Percentiles rank a stretch among this genome's conserved stretches.
These are phyloP conservation scores for Zoanthus sociatus DNA, from an alignment of 92 coral and sea anemone genomes.

Conservation along the genomic window DNA sequence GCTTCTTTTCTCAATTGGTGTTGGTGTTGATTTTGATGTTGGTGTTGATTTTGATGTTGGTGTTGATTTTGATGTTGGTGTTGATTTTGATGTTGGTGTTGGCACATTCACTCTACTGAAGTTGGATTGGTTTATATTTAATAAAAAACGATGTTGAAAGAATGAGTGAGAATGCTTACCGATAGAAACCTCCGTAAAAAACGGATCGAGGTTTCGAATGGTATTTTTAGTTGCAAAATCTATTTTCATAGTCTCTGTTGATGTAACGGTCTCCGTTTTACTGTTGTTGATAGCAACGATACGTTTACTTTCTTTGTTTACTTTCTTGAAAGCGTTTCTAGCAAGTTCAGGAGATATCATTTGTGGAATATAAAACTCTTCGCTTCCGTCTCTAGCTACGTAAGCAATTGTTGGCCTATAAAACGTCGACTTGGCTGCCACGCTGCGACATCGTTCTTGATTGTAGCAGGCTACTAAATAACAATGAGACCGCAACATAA, in stretches of 20 bases:
- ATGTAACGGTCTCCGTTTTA: background rate
- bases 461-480: conserved; percentile 79
- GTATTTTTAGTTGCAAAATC: background rate
- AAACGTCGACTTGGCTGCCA: conserved; percentile 71
- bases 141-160: background rate
- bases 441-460: conserved; percentile 75
- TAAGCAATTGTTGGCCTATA: conserved; percentile 77
- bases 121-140: background rate
- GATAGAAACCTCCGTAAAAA: conserved; percentile 1
- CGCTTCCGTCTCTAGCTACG: conserved; percentile 66
- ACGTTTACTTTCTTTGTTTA: background rate
- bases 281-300: too few species aligned
- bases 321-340: background rate
- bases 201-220: background rate
- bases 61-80: background rate
- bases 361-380: conserved; percentile 57
- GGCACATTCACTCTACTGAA: background rate
- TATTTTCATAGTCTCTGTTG: background rate
- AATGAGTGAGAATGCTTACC: background rate
- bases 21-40: background rate
- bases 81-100: background rate
- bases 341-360: conserved; percentile 65
- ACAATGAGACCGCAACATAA: conserved; percentile 83
- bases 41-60: background rate
- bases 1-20: background rate